A percentile compares a stretch with the other conserved stretches of the same genome.
phyloP scores from a whole-genome alignment of 2,888 invertebrate species.

The Cylloceria caligata region DNA sequence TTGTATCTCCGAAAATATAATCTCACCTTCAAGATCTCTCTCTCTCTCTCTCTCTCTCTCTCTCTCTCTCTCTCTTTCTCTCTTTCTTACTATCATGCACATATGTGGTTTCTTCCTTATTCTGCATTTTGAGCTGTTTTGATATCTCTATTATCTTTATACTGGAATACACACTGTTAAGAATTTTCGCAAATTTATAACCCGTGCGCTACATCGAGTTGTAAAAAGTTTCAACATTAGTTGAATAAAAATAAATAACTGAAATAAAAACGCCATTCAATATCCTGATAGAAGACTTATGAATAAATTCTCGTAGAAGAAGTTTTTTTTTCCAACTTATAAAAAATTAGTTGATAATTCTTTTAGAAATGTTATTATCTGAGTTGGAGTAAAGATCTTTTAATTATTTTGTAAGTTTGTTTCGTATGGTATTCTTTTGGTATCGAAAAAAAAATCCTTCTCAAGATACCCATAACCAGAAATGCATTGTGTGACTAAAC shows the following conservation, averaged over 20 bases:
- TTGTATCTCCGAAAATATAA: background rate
- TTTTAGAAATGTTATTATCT: too few species aligned
- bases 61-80: conserved; percentile 23
- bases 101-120: conserved; percentile 63
- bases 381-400: too few species aligned
- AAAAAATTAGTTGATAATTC: too few species aligned
- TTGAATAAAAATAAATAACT: background rate
- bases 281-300: background rate
- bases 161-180: conserved; percentile 22
- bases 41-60: too few species aligned
- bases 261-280: background rate
- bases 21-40: conserved; percentile 29
- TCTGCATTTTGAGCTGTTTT: conserved; percentile 69
- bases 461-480: background rate
- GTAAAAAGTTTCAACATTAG: background rate
- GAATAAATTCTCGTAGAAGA: too few species aligned
- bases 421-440: too few species aligned
- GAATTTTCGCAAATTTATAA: background rate
- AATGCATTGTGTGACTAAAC: background rate
- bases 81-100: conserved; percentile 60
- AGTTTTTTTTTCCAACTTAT: too few species aligned
- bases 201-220: background rate
- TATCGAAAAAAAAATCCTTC: background rate
- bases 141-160: conserved; percentile 49
- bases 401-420: too few species aligned